phyloP scores from a whole-genome alignment of 2,113 vertebrate genomes.

The Brachirus orientalis region DNA sequence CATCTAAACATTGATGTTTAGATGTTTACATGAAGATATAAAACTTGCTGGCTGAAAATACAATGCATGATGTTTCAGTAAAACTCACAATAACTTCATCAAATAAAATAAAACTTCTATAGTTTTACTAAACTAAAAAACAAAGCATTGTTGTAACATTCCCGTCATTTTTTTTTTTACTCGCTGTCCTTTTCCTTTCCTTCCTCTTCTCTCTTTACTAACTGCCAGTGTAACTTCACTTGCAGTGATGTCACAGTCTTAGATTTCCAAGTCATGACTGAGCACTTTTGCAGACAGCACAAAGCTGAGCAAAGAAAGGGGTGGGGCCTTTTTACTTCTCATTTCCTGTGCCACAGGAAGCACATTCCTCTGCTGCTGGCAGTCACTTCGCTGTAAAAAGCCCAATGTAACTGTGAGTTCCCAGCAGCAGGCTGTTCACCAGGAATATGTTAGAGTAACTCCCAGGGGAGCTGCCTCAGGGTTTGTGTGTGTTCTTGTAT shows the following conservation, averaged over 20 bases:
- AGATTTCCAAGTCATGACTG: conserved; percentile 54
- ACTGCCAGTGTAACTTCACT: neutral
- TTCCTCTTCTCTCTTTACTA: neutral
- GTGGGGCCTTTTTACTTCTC: conserved; percentile 47
- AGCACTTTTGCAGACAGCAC: conserved; percentile 50
- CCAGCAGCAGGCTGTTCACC: conserved; percentile 34
- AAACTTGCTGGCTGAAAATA: too few relatives aligned
- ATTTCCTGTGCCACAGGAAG: conserved; percentile 74
- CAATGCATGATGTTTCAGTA: too few relatives aligned
- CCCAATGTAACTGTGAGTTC: conserved; percentile 42
- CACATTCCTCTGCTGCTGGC: conserved; percentile 57
- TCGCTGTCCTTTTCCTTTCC: neutral
- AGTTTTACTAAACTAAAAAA: too few relatives aligned
- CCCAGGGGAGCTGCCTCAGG: conserved; percentile 10
- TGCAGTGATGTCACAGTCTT: conserved; percentile 53
- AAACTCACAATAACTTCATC: too few relatives aligned
- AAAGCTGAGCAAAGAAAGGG: conserved; percentile 41
- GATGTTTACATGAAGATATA: too few relatives aligned
- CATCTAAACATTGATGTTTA: too few relatives aligned
- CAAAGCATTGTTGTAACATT: conserved; percentile 27
- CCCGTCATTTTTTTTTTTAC: conserved; percentile 40
- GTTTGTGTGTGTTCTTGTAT: conserved; percentile 9
- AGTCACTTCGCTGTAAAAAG: conserved; percentile 30
- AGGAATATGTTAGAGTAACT: conserved; percentile 44
- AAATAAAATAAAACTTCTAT: too few relatives aligned